Conservation (phyloP, 1,140 invertebrate genomes). For the Frieseomelitta varia region DNA sequence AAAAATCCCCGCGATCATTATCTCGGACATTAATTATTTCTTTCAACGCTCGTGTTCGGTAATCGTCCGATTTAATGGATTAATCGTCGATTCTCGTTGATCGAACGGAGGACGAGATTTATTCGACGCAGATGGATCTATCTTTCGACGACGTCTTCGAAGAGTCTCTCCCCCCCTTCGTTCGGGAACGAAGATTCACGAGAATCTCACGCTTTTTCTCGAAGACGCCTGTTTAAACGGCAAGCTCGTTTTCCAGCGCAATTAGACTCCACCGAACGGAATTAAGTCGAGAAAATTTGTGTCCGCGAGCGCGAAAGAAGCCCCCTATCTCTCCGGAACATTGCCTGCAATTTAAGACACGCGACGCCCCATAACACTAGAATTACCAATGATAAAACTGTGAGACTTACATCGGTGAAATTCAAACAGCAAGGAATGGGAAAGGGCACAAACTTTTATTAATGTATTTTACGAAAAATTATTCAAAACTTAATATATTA, state of each 20-base stretch:
- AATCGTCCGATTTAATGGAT: not conserved
- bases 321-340: not conserved
- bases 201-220: not conserved
- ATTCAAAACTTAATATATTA: too few species aligned
- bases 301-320: not conserved
- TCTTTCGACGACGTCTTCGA: not conserved
- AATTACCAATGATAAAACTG: too few species aligned
- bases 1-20: not conserved
- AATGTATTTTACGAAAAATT: too few species aligned
- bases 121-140: not conserved
- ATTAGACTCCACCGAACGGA: not conserved
- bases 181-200: not conserved
- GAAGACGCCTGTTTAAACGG: not conserved
- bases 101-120: not conserved
- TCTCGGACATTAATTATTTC: not conserved
- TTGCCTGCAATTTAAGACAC: slow-evolving; percentile 28
- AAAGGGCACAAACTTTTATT: too few species aligned
- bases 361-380: not conserved
- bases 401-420: too few species aligned
- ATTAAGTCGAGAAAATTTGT: slow-evolving; percentile 30
- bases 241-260: not conserved
- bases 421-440: too few species aligned
- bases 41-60: not conserved
- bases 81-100: not conserved
- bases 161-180: not conserved